Evolutionary conservation across 1,140 invertebrate genomes (phyloP).

Genomic region (Solen grandis): DNA sequence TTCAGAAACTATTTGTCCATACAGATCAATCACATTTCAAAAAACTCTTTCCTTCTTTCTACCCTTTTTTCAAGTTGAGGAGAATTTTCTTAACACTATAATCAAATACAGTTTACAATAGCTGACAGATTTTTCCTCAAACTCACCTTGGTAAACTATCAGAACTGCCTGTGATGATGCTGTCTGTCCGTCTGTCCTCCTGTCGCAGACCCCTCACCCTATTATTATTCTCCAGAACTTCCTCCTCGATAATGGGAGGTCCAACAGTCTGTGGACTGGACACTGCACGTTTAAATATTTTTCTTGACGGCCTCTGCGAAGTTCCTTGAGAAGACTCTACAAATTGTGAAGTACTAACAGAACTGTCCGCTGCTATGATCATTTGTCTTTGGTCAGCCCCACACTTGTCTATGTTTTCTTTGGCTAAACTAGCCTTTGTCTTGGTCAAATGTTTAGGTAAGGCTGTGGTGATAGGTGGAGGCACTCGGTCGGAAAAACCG

Average conservation of each 20-base stretch:
- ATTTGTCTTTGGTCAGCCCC: too few relatives aligned
- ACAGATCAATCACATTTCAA: too few relatives aligned
- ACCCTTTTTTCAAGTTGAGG: too few relatives aligned
- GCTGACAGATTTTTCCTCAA: background rate
- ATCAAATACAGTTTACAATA: too few relatives aligned
- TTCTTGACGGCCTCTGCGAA: background rate
- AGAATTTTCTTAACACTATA: too few relatives aligned
- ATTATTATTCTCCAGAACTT: constrained; percentile 18
- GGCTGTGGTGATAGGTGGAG: background rate
- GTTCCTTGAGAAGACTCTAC: background rate
- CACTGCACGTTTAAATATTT: constrained; percentile 30
- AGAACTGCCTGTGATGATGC: constrained; percentile 77
- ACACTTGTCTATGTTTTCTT: constrained; percentile 40
- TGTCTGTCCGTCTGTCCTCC: constrained; percentile 65
- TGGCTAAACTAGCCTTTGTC: constrained; percentile 1
- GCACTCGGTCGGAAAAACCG: too few relatives aligned
- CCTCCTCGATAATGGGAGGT: constrained; percentile 52
- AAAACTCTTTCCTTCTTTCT: too few relatives aligned
- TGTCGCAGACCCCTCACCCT: constrained; percentile 43
- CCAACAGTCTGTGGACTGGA: constrained; percentile 5
- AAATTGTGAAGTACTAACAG: too few relatives aligned
- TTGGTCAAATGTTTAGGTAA: background rate
- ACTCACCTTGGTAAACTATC: constrained; percentile 78
- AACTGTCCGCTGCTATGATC: too few relatives aligned
- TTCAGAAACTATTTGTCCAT: too few relatives aligned